Evolutionary conservation across 2,888 invertebrate species (phyloP).

Genomic region (Drosophila antonietae): DNA sequence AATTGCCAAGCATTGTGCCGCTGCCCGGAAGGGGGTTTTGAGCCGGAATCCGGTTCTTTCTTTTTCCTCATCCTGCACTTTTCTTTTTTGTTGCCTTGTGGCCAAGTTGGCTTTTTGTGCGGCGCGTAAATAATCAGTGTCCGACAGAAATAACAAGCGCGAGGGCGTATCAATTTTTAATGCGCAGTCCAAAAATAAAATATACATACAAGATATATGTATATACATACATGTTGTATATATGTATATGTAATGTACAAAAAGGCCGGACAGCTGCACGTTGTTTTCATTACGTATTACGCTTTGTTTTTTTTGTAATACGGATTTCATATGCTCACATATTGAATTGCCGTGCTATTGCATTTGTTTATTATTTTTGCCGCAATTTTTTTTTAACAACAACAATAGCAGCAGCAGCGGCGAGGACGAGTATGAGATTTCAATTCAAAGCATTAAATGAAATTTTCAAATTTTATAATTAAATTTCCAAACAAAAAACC

Average conservation of each 20-base stretch:
- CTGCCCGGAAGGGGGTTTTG: slow-evolving; percentile 5
- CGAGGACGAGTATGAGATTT: not conserved
- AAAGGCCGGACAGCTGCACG: slow-evolving; percentile 7
- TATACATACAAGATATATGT: not conserved
- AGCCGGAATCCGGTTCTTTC: not conserved
- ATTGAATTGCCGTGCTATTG: slow-evolving; percentile 22
- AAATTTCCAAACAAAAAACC: slow-evolving; percentile 46
- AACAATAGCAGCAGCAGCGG: not conserved
- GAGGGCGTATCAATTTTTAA: slow-evolving; percentile 45
- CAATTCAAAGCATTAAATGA: slow-evolving; percentile 54
- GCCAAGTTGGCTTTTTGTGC: slow-evolving; percentile 19
- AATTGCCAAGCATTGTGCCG: slow-evolving; percentile 43
- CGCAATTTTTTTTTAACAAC: slow-evolving; percentile 46
- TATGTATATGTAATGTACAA: not conserved
- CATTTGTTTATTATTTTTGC: slow-evolving; percentile 59
- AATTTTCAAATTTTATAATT: slow-evolving; percentile 57
- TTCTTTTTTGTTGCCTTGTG: slow-evolving; percentile 17
- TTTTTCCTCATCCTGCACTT: not conserved
- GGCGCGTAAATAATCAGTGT: slow-evolving; percentile 29
- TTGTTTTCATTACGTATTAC: slow-evolving; percentile 37
- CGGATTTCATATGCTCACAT: not conserved
- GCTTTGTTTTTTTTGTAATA: slow-evolving; percentile 1
- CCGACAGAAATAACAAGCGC: slow-evolving; percentile 15
- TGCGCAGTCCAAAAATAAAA: slow-evolving; percentile 15
- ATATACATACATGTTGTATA: not conserved